A percentile compares a stretch with the other conserved stretches of the same genome.
Evolutionary conservation across 2,113 vertebrate genomes (phyloP).

Genomic region (Colius striatus): DNA sequence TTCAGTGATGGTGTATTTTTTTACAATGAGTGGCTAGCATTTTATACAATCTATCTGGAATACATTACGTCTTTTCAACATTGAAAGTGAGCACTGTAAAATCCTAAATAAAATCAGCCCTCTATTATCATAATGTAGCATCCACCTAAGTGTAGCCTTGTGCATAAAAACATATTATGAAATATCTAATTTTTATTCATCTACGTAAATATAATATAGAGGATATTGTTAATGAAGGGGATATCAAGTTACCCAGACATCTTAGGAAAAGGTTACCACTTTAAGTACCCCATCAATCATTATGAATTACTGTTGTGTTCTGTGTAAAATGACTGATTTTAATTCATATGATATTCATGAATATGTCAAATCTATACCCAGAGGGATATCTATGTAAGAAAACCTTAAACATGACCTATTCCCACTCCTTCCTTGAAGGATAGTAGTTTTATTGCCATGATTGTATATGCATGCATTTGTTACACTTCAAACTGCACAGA

Average conservation of each 20-base stretch:
- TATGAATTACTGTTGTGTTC: slow-evolving; percentile 48
- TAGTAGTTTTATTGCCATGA: not conserved
- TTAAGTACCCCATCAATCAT: slow-evolving; percentile 59
- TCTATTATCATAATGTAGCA: slow-evolving; percentile 4
- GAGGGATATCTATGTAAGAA: not conserved
- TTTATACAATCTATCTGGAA: slow-evolving; percentile 2
- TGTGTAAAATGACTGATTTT: slow-evolving; percentile 58
- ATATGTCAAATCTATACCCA: slow-evolving; percentile 40
- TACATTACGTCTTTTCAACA: not conserved
- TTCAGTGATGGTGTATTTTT: slow-evolving; percentile 23
- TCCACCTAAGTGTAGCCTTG: not conserved
- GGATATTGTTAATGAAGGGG: slow-evolving; percentile 52
- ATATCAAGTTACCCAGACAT: slow-evolving; percentile 32
- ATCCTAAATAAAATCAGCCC: not conserved
- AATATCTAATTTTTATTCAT: slow-evolving; percentile 18
- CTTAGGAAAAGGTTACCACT: slow-evolving; percentile 56
- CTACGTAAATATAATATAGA: slow-evolving; percentile 32
- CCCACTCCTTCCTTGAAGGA: not conserved
- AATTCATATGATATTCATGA: slow-evolving; percentile 63
- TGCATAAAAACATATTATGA: not conserved
- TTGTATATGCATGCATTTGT: not conserved
- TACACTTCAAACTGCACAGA: not conserved
- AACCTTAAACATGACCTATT: slow-evolving; percentile 23
- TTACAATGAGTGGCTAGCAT: not conserved
- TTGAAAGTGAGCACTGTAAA: slow-evolving; percentile 4